Conservation (phyloP, 2,888 invertebrate genomes). For the Nomada ruficornis region DNA sequence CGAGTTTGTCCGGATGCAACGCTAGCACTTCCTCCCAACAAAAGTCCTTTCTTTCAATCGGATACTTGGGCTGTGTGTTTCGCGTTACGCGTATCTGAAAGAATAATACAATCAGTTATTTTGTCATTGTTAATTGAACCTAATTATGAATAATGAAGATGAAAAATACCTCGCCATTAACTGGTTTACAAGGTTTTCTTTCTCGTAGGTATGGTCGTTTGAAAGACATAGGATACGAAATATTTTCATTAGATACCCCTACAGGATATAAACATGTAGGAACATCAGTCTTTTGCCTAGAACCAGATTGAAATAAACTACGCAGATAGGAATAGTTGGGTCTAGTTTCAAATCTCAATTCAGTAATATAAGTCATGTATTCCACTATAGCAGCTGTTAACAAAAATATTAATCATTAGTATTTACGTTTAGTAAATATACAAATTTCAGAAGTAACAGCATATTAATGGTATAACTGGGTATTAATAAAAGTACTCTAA, state of each 20-base stretch:
- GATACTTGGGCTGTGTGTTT: conserved; percentile 74
- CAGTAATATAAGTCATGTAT: conserved; percentile 85
- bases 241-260: conserved; percentile 80
- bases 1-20: conserved; percentile 84
- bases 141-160: background rate
- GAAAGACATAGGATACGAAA: conserved; percentile 69
- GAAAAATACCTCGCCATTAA: conserved; percentile 79
- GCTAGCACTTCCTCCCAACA: conserved; percentile 85
- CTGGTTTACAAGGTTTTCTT: conserved; percentile 81
- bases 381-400: conserved; percentile 78
- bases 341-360: conserved; percentile 85
- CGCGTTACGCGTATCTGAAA: conserved; percentile 80
- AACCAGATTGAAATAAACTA: conserved; percentile 83
- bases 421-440: conserved; percentile 28
- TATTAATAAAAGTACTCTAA: too few species aligned
- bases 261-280: conserved; percentile 75
- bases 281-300: conserved; percentile 68
- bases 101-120: conserved; percentile 13
- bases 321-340: conserved; percentile 85
- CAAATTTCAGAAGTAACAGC: background rate
- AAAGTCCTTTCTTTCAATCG: conserved; percentile 79
- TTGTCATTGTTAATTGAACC: background rate
- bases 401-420: conserved; percentile 33
- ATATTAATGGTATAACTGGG: too few species aligned
- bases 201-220: conserved; percentile 79